These are phyloP conservation scores for Mya arenaria DNA, from an alignment of 1,140 invertebrate species.

Conservation along the genomic window DNA sequence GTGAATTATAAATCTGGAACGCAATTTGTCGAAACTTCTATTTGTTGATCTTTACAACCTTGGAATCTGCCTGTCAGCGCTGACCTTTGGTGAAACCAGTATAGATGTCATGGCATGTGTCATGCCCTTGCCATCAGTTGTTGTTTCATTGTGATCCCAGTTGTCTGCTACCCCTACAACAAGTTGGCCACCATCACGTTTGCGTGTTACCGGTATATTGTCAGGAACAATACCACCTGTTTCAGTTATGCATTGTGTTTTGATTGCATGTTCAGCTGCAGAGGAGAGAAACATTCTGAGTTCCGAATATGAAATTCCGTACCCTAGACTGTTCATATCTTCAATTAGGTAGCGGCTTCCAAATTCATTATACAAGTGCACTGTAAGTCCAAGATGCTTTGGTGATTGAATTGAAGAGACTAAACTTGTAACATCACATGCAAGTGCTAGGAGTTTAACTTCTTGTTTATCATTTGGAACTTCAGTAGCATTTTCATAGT, in stretches of 20 bases:
- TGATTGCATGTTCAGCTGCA: neutral
- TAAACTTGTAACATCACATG: neutral
- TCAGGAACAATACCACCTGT: neutral
- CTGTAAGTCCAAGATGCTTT: constrained; percentile 15
- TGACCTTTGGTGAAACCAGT: too few relatives aligned
- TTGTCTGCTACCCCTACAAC: constrained; percentile 28
- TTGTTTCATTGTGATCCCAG: too few relatives aligned
- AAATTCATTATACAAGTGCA: neutral
- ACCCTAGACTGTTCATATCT: too few relatives aligned
- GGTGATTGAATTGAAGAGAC: neutral
- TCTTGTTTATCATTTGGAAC: neutral
- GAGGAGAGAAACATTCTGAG: constrained; percentile 3
- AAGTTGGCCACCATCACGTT: constrained; percentile 9
- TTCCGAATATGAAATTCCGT: constrained; percentile 26
- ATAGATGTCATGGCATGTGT: too few relatives aligned
- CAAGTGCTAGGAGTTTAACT: neutral
- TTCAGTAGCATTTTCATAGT: neutral
- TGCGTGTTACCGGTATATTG: neutral
- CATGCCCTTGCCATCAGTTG: too few relatives aligned
- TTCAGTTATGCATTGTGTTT: neutral
- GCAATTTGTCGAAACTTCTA: too few relatives aligned
- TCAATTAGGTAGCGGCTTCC: constrained; percentile 14
- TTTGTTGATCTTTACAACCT: too few relatives aligned
- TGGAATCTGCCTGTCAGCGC: too few relatives aligned
- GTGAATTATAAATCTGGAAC: too few relatives aligned